Conservation (phyloP, 2,888 invertebrate species). For the Globia sparganii region DNA sequence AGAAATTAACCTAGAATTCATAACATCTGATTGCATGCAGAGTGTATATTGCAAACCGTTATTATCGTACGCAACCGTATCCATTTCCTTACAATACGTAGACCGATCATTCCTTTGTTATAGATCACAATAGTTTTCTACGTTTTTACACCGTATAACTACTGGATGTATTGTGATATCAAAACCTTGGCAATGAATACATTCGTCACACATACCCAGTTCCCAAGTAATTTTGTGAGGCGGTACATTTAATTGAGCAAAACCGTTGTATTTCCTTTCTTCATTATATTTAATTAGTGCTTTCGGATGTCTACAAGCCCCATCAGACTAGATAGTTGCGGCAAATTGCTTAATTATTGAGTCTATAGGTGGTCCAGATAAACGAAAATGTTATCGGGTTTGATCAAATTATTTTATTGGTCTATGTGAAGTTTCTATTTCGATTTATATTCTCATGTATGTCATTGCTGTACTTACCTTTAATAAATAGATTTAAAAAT, state of each 20-base stretch:
- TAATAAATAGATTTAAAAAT: background rate
- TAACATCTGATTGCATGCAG: slow-evolving; percentile 52
- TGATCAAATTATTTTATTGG: slow-evolving; percentile 43
- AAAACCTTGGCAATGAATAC: slow-evolving; percentile 79
- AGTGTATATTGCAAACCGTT: slow-evolving; percentile 69
- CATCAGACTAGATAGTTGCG: slow-evolving; percentile 34
- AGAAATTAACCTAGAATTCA: slow-evolving; percentile 40
- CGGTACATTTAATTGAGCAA: slow-evolving; percentile 61
- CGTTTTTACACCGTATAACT: slow-evolving; percentile 75
- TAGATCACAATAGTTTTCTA: slow-evolving; percentile 79
- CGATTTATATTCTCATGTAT: slow-evolving; percentile 1
- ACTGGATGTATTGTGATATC: slow-evolving; percentile 64
- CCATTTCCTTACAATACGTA: slow-evolving; percentile 77
- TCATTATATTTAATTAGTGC: slow-evolving; percentile 65
- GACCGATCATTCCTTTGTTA: slow-evolving; percentile 86
- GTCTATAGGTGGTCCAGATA: slow-evolving; percentile 52
- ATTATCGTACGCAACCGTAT: slow-evolving; percentile 71
- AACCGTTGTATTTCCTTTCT: slow-evolving; percentile 63
- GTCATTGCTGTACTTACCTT: background rate
- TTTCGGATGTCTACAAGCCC: slow-evolving; percentile 56
- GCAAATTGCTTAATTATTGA: slow-evolving; percentile 58
- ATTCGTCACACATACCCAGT: slow-evolving; percentile 68
- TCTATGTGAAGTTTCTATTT: slow-evolving; percentile 35
- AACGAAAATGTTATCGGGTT: slow-evolving; percentile 52
- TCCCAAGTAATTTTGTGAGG: slow-evolving; percentile 69